Evolutionary conservation across 2,113 vertebrate genomes (phyloP).

Genomic region (Lutjanus erythropterus): DNA sequence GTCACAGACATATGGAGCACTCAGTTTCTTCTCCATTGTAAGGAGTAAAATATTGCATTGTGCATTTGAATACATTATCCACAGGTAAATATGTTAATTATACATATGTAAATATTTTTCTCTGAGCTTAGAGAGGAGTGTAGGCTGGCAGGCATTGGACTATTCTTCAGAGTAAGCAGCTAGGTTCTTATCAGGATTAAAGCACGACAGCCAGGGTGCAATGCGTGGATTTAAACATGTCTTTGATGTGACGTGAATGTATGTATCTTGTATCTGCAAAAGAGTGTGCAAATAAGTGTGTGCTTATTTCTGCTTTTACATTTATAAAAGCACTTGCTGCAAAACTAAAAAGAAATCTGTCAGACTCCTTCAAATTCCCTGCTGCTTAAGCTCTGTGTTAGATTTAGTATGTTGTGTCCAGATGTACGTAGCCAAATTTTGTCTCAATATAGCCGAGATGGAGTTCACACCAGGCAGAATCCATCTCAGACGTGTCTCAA

Average conservation of each 20-base stretch:
- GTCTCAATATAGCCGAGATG: neutral
- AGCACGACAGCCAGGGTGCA: slow-evolving; percentile 35
- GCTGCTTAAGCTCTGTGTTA: neutral
- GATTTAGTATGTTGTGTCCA: neutral
- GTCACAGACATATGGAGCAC: too few species aligned
- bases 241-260: slow-evolving; percentile 68
- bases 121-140: slow-evolving; percentile 25
- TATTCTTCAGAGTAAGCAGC: slow-evolving; percentile 61
- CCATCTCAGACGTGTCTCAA: slow-evolving; percentile 10
- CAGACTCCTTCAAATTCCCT: neutral
- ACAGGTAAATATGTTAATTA: slow-evolving; percentile 61
- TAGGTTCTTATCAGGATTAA: slow-evolving; percentile 72
- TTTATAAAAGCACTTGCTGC: neutral
- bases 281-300: slow-evolving; percentile 11
- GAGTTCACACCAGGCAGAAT: neutral
- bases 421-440: neutral
- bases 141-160: slow-evolving; percentile 27
- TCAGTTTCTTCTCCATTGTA: slow-evolving; percentile 1
- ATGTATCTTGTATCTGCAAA: slow-evolving; percentile 11
- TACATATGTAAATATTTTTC: slow-evolving; percentile 60
- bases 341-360: neutral
- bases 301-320: slow-evolving; percentile 19
- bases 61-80: slow-evolving; percentile 35
- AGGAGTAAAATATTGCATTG: slow-evolving; percentile 14
- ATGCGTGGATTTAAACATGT: slow-evolving; percentile 53